Conservation (phyloP, 2,888 invertebrate genomes). For the Agrotis segetum region DNA sequence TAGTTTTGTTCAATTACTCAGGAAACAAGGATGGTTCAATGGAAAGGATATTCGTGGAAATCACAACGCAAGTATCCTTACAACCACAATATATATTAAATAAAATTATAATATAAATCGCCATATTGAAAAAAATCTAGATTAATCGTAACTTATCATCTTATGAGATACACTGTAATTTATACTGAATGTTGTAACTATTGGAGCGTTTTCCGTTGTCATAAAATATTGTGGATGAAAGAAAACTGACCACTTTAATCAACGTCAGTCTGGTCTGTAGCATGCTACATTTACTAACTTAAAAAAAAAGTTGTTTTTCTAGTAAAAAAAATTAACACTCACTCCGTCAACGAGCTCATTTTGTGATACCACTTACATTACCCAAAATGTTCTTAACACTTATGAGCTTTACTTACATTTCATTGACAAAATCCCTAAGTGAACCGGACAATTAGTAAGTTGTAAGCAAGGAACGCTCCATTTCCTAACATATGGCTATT, state of each 20-base stretch:
- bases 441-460: conserved; percentile 79
- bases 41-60: conserved; percentile 87
- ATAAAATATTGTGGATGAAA: conserved; percentile 91
- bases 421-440: conserved; percentile 85
- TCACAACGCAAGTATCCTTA: conserved; percentile 92
- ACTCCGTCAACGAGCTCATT: conserved; percentile 89
- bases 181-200: conserved; percentile 88
- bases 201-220: conserved; percentile 85
- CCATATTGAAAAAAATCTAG: conserved; percentile 91
- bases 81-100: conserved; percentile 94
- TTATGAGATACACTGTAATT: conserved; percentile 91
- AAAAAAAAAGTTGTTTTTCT: conserved; percentile 83
- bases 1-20: conserved; percentile 69
- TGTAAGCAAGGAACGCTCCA: conserved; percentile 88
- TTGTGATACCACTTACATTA: conserved; percentile 88
- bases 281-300: conserved; percentile 89
- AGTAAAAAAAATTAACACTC: conserved; percentile 89
- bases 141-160: conserved; percentile 90
- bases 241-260: conserved; percentile 88
- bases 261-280: conserved; percentile 88
- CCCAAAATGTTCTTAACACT: conserved; percentile 89
- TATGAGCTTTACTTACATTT: conserved; percentile 88
- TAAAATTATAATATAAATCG: conserved; percentile 92
- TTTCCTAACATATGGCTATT: conserved; percentile 89
- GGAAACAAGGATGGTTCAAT: conserved; percentile 81